Conservation (phyloP, 2,797 vertebrate genomes). For the Sandelia bainsii region DNA sequence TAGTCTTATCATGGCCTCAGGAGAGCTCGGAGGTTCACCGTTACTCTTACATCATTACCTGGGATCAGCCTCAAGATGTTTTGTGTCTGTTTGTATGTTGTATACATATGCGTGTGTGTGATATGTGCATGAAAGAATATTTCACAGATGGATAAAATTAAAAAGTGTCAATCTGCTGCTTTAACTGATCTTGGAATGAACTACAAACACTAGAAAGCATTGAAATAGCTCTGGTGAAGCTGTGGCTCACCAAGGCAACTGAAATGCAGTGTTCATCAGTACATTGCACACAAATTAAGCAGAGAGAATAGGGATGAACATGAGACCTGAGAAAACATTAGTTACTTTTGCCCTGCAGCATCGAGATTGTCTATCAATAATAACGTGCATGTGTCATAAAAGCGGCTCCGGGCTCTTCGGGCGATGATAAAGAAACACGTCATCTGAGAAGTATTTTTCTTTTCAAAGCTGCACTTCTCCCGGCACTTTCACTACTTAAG, state of each 20-base stretch:
- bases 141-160: too few species aligned
- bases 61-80: constrained; percentile 59
- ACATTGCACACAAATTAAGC: constrained; percentile 54
- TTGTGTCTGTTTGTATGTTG: constrained; percentile 17
- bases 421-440: constrained; percentile 57
- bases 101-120: neutral
- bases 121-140: neutral
- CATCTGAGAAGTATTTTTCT: constrained; percentile 56
- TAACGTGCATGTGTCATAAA: constrained; percentile 60
- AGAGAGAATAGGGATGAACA: constrained; percentile 48
- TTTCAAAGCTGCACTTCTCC: constrained; percentile 60
- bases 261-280: constrained; percentile 50
- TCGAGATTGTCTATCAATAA: constrained; percentile 64
- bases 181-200: constrained; percentile 16
- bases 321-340: constrained; percentile 51
- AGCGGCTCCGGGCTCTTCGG: constrained; percentile 49
- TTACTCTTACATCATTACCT: constrained; percentile 54
- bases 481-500: constrained; percentile 58
- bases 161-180: neutral
- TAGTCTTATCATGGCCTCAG: constrained; percentile 52
- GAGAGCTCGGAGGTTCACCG: constrained; percentile 44
- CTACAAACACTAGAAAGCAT: constrained; percentile 47
- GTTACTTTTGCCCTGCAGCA: constrained; percentile 57
- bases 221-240: constrained; percentile 51
- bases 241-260: constrained; percentile 35